A percentile compares a stretch with the other conserved stretches of the same genome.
Evolutionary conservation across 2,888 invertebrate species (phyloP).

Genomic region (Pseudoips prasinana): DNA sequence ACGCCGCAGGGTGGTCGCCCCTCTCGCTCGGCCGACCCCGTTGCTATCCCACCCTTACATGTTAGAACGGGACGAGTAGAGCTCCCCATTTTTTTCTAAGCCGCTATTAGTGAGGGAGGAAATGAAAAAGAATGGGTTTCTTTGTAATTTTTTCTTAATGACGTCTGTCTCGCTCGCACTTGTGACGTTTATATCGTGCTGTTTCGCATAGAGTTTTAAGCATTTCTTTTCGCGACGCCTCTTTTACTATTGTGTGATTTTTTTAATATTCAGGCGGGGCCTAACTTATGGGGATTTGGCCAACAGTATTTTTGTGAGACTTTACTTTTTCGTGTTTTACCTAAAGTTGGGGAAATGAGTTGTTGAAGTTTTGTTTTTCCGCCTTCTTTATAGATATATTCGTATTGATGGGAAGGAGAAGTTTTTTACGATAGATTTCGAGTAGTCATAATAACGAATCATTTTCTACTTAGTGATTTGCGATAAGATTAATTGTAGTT

Average conservation of each 20-base stretch:
- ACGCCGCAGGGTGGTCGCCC: constrained; percentile 58
- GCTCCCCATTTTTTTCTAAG: constrained; percentile 76
- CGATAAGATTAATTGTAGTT: neutral
- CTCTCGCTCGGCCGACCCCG: constrained; percentile 73
- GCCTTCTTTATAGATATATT: constrained; percentile 14
- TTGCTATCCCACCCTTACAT: constrained; percentile 59
- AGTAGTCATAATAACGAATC: neutral
- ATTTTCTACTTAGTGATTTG: neutral
- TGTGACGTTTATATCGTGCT: constrained; percentile 33
- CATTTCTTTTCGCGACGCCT: constrained; percentile 76
- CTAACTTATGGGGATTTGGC: constrained; percentile 67
- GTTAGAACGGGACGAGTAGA: constrained; percentile 70
- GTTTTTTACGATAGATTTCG: neutral
- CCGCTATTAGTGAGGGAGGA: constrained; percentile 78
- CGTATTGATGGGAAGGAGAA: neutral
- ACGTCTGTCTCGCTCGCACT: constrained; percentile 66
- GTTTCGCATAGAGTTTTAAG: constrained; percentile 58
- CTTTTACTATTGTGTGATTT: constrained; percentile 70
- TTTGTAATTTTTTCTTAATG: constrained; percentile 78
- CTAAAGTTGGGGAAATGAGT: constrained; percentile 47
- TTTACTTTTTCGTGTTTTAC: constrained; percentile 61
- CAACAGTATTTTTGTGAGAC: constrained; percentile 58
- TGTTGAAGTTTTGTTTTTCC: constrained; percentile 24
- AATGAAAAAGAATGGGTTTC: constrained; percentile 80
- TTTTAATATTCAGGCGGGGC: constrained; percentile 74